These are phyloP conservation scores for Arothron firmamentum DNA, from an alignment of 2,113 vertebrate genomes.

Conservation along the genomic window DNA sequence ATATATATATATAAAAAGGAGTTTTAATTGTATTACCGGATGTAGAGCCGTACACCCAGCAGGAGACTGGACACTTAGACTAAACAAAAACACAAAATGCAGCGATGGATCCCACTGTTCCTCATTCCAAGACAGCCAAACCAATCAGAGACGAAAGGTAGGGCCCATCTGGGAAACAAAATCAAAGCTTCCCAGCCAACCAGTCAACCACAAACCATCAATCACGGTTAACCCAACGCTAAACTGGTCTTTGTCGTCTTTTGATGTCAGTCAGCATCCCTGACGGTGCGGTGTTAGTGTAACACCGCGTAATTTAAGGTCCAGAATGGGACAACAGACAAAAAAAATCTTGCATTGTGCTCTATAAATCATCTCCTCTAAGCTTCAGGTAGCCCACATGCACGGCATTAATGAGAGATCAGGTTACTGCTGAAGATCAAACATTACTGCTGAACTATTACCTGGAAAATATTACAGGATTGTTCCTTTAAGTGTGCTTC, in stretches of 20 bases:
- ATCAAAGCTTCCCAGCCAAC: constrained; percentile 49
- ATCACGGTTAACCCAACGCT: constrained; percentile 59
- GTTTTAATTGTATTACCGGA: no score
- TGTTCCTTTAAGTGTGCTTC: constrained; percentile 20
- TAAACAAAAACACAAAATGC: constrained; percentile 41
- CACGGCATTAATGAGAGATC: constrained; percentile 9
- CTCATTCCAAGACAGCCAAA: constrained; percentile 38
- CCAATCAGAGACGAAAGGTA: constrained; percentile 24
- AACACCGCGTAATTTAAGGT: constrained; percentile 14
- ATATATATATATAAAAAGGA: no score
- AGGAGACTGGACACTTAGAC: constrained; percentile 16
- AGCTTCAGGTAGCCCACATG: neutral
- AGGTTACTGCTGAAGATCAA: constrained; percentile 11
- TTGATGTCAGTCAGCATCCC: constrained; percentile 52
- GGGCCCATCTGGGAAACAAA: constrained; percentile 49
- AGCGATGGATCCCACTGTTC: constrained; percentile 53
- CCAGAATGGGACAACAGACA: constrained; percentile 18
- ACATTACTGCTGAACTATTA: constrained; percentile 7
- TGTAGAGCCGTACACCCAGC: neutral
- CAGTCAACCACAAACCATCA: constrained; percentile 57
- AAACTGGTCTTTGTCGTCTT: constrained; percentile 49
- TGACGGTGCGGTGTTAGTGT: constrained; percentile 19
- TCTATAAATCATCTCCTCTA: constrained; percentile 4
- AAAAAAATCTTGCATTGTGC: neutral
- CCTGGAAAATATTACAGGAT: constrained; percentile 1